A percentile compares a stretch with the other conserved stretches of the same genome.
phyloP scores from a whole-genome alignment of 2,113 vertebrate species.

The Pongo pygmaeus region DNA sequence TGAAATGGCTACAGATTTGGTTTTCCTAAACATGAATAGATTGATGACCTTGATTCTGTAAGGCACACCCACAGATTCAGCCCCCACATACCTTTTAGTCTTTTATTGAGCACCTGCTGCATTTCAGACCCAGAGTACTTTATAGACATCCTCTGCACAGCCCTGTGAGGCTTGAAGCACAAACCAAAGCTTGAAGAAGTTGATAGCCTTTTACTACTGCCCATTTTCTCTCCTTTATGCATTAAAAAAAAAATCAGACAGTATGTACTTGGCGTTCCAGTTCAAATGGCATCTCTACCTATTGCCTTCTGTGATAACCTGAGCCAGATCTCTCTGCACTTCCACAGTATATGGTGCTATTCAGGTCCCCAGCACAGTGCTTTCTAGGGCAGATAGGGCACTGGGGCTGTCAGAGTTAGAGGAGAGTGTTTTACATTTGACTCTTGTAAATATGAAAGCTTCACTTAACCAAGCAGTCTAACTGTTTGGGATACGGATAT shows the following conservation, averaged over 20 bases:
- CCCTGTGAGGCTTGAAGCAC: background rate
- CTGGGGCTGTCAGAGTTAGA: background rate
- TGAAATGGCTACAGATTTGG: background rate
- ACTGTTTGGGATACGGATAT: background rate
- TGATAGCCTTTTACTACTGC: background rate
- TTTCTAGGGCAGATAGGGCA: background rate
- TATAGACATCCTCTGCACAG: background rate
- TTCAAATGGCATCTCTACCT: background rate
- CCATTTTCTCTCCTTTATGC: background rate
- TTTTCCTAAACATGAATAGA: background rate
- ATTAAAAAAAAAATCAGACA: background rate
- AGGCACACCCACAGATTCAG: background rate
- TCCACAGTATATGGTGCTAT: rapidly evolving
- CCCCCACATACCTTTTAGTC: no score
- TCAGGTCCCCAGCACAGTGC: background rate
- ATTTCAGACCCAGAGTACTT: background rate
- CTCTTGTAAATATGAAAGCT: background rate
- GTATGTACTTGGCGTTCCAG: background rate
- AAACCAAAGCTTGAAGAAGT: background rate
- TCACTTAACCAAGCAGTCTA: background rate
- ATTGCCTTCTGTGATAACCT: rapidly evolving
- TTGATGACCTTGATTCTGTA: background rate
- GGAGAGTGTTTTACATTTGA: background rate
- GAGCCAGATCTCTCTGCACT: no score
- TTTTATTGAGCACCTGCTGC: background rate